Conservation (phyloP, 2,888 invertebrate species). For the Eueremaeus valkanovi region DNA sequence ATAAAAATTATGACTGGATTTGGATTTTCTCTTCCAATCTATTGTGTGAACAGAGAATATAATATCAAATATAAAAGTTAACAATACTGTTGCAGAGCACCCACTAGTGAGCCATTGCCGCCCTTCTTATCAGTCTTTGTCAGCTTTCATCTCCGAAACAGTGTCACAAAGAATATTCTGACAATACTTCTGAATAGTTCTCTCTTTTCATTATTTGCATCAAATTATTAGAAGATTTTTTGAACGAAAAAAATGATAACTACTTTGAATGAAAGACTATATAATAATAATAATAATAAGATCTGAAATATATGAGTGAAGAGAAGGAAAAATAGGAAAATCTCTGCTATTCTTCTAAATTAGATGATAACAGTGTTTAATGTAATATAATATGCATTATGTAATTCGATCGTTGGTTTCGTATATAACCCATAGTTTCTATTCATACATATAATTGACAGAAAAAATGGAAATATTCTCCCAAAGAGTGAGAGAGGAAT, state of each 20-base stretch:
- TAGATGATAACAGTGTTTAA: background rate
- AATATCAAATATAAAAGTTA: too few relatives aligned
- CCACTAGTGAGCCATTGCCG: background rate
- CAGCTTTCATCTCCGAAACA: too few relatives aligned
- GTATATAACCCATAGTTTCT: background rate
- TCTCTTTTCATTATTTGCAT: constrained; percentile 5
- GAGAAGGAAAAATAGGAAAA: background rate
- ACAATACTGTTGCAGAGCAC: too few relatives aligned
- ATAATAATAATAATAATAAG: background rate
- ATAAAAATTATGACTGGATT: too few relatives aligned
- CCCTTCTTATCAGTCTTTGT: background rate
- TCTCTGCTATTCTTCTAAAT: background rate
- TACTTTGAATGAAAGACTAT: background rate
- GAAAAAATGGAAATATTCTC: background rate
- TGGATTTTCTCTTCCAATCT: too few relatives aligned
- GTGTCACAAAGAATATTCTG: too few relatives aligned
- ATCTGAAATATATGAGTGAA: too few relatives aligned
- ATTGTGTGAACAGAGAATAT: too few relatives aligned
- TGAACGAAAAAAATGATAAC: background rate
- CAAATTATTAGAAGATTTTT: background rate
- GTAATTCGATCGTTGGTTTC: background rate
- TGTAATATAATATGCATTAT: background rate
- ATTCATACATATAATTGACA: constrained; percentile 1
- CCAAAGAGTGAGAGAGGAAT: background rate
- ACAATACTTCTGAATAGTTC: background rate